Evolutionary conservation across 2,797 vertebrate species (phyloP).

Genomic region (Podarcis lilfordi): DNA sequence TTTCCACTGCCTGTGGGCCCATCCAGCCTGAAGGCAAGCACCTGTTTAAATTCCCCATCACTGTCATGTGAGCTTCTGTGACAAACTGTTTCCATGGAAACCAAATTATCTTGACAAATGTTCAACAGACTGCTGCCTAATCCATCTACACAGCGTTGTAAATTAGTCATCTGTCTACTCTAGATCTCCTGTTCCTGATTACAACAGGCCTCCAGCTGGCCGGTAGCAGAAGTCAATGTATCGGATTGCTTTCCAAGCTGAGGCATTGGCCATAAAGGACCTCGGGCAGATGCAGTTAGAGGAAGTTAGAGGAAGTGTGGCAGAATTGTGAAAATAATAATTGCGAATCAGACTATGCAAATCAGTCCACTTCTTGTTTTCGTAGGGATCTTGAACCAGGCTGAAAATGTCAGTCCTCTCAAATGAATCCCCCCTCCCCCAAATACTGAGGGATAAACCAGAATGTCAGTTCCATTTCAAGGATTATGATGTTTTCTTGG

Average conservation of each 20-base stretch:
- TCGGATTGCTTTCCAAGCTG: slow-evolving; percentile 8
- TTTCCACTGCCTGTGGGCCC: slow-evolving; percentile 21
- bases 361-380: background rate
- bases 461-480: background rate
- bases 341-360: background rate
- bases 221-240: slow-evolving; percentile 17
- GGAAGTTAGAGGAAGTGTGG: background rate
- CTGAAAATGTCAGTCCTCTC: background rate
- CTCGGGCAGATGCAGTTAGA: background rate
- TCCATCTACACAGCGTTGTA: slow-evolving; percentile 3
- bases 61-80: slow-evolving; percentile 19
- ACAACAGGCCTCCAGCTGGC: slow-evolving; percentile 22
- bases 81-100: background rate
- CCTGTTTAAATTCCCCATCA: slow-evolving; percentile 38
- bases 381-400: background rate
- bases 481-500: background rate
- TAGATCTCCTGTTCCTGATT: slow-evolving; percentile 27
- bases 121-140: slow-evolving; percentile 24
- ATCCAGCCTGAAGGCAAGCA: slow-evolving; percentile 33
- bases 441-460: background rate
- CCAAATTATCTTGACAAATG: slow-evolving; percentile 19
- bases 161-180: slow-evolving; percentile 37
- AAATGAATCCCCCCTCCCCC: background rate
- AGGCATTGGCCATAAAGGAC: background rate
- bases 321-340: background rate